These are phyloP conservation scores for Cantharis rufa DNA, from an alignment of 2,888 invertebrate species.

Conservation along the genomic window DNA sequence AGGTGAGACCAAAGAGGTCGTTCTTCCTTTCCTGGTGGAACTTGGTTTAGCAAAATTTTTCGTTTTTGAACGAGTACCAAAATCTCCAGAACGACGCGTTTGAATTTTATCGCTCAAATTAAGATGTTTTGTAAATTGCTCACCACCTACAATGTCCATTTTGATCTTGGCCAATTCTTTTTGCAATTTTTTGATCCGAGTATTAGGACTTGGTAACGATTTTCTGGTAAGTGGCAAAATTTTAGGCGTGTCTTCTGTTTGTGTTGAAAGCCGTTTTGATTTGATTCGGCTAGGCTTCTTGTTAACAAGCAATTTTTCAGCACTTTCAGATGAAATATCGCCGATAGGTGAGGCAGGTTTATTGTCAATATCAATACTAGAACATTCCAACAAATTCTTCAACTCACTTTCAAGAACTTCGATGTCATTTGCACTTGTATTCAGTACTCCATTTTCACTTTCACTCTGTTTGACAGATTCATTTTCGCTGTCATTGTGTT, in stretches of 20 bases:
- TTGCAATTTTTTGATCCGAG: neutral
- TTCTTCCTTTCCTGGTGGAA: neutral
- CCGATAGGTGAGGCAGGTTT: neutral
- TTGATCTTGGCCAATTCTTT: slow-evolving; percentile 31
- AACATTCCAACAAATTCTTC: neutral
- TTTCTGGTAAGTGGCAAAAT: neutral
- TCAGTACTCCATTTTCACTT: neutral
- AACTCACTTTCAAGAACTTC: neutral
- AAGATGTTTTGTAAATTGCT: slow-evolving; percentile 17
- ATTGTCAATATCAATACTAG: neutral
- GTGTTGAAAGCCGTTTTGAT: neutral
- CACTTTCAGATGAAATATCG: neutral
- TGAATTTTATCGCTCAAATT: neutral
- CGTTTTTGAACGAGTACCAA: neutral
- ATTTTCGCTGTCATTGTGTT: neutral
- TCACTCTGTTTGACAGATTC: neutral
- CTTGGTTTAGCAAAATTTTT: neutral
- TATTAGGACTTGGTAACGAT: neutral
- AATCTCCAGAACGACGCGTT: slow-evolving; percentile 6
- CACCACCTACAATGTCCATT: slow-evolving; percentile 36
- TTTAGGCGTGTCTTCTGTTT: neutral
- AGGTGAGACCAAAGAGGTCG: neutral
- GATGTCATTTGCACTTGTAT: neutral
- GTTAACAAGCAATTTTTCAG: neutral
- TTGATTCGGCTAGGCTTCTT: neutral